Evolutionary conservation across 2,113 vertebrate genomes (phyloP).

Genomic region (Lampris megalopsis): DNA sequence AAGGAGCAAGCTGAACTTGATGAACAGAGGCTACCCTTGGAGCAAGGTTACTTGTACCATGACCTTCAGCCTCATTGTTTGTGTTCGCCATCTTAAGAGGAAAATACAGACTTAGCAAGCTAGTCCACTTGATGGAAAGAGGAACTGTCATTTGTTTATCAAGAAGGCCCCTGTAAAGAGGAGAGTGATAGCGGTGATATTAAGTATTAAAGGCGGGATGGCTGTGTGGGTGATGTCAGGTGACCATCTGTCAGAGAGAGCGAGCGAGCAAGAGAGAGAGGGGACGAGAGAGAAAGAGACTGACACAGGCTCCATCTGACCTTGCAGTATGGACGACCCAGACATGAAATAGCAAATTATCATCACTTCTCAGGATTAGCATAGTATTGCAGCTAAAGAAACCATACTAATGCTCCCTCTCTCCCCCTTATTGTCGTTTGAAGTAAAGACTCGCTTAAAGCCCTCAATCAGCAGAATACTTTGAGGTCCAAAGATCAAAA

Average conservation of each 20-base stretch:
- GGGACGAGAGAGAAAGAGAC: conserved; percentile 13
- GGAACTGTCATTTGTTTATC: conserved; percentile 38
- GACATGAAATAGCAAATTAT: conserved; percentile 64
- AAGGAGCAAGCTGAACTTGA: conserved; percentile 59
- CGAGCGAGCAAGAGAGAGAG: neutral
- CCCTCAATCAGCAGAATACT: conserved; percentile 55
- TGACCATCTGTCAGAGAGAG: conserved; percentile 73
- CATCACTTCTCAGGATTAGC: conserved; percentile 59
- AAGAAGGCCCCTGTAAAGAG: conserved; percentile 29
- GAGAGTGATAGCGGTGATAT: conserved; percentile 45
- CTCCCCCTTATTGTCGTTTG: conserved; percentile 40
- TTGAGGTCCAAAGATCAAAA: conserved; percentile 60
- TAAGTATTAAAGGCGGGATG: conserved; percentile 66
- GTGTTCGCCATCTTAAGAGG: conserved; percentile 33
- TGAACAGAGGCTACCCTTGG: conserved; percentile 71
- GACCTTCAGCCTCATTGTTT: conserved; percentile 41
- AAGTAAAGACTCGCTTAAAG: conserved; percentile 53
- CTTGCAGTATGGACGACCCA: conserved; percentile 66
- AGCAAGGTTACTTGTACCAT: conserved; percentile 70
- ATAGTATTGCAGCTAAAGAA: conserved; percentile 30
- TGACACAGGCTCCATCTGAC: conserved; percentile 63
- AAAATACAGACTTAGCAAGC: conserved; percentile 40
- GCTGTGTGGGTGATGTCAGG: conserved; percentile 72
- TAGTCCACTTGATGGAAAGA: conserved; percentile 47
- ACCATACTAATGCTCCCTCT: conserved; percentile 19